Percentiles rank a stretch among this genome's conserved stretches.
phyloP scores from a whole-genome alignment of 2,888 invertebrate species.

The Atethmia centrago region DNA sequence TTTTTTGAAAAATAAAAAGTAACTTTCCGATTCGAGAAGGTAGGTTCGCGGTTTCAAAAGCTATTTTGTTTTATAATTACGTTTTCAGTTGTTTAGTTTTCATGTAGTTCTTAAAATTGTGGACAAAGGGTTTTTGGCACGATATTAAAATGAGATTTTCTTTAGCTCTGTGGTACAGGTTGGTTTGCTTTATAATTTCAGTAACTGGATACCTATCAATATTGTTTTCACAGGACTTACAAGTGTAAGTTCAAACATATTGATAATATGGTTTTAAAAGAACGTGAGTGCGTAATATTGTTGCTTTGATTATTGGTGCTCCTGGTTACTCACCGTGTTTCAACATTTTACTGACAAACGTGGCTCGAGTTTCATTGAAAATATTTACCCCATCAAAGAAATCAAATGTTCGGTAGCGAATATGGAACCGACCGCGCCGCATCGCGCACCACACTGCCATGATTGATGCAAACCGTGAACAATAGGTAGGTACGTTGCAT shows the following conservation, averaged over 20 bases:
- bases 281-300: background rate
- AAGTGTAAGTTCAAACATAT: background rate
- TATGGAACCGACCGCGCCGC: background rate
- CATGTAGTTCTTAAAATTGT: background rate
- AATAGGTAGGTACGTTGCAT: background rate
- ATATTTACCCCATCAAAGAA: background rate
- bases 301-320: background rate
- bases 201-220: background rate
- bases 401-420: background rate
- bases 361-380: background rate
- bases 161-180: background rate
- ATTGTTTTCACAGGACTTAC: background rate
- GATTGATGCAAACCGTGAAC: background rate
- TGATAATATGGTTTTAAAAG: background rate
- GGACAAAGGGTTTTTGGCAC: background rate
- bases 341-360: background rate
- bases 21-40: slow-evolving; percentile 22
- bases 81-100: background rate
- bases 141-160: slow-evolving; percentile 8
- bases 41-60: slow-evolving; percentile 8
- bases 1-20: slow-evolving; percentile 32
- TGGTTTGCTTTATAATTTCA: background rate
- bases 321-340: background rate
- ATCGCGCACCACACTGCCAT: too few species aligned
- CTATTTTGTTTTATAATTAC: slow-evolving; percentile 17